These are phyloP conservation scores for Tupaia chinensis DNA, from an alignment of 2,113 vertebrate genomes.

Conservation along the genomic window DNA sequence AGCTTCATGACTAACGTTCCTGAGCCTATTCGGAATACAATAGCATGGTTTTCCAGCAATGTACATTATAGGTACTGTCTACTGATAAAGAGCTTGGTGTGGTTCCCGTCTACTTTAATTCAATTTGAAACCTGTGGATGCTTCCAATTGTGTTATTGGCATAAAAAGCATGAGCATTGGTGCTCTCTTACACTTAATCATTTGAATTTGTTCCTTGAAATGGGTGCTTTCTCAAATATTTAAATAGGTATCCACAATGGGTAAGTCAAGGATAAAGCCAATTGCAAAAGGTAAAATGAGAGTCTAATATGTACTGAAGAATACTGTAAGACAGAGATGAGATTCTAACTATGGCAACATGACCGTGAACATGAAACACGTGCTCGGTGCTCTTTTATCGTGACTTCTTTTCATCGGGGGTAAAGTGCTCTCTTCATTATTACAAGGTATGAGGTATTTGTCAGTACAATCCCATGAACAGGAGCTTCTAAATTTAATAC, in stretches of 20 bases:
- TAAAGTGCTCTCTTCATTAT: slow-evolving; percentile 6
- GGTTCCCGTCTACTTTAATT: neutral
- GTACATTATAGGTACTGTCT: neutral
- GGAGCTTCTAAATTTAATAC: slow-evolving; percentile 30
- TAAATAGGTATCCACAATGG: neutral
- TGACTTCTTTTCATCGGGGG: neutral
- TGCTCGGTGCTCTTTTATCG: neutral
- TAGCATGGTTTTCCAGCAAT: neutral
- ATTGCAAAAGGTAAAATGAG: neutral
- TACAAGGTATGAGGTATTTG: neutral
- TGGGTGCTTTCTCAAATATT: neutral
- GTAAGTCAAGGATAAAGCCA: neutral
- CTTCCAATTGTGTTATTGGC: neutral
- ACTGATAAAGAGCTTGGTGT: neutral
- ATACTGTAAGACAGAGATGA: neutral
- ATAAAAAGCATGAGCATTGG: neutral
- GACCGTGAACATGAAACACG: neutral
- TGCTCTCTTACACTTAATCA: neutral
- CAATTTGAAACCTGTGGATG: neutral
- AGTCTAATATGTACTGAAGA: neutral
- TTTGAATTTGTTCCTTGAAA: neutral
- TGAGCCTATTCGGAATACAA: neutral
- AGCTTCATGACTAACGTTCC: neutral
- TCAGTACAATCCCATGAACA: neutral
- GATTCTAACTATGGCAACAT: neutral